A percentile compares a stretch with the other conserved stretches of the same genome.
These are phyloP conservation scores for Rhodinocichla rosea DNA, from an alignment of 2,113 vertebrate genomes.

Conservation along the genomic window DNA sequence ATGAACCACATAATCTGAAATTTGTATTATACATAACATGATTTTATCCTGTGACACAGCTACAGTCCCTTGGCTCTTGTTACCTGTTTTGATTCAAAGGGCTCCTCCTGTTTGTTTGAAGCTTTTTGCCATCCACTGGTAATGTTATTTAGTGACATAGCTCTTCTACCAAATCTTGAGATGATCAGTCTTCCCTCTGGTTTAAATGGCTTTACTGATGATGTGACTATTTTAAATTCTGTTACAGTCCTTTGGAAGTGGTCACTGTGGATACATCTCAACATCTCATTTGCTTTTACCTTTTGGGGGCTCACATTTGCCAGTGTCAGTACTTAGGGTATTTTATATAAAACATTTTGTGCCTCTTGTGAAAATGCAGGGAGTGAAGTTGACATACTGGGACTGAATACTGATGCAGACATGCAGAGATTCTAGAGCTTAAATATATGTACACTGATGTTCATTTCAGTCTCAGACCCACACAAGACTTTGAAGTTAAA, in stretches of 20 bases:
- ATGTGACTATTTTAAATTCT: not conserved
- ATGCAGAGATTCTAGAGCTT: not conserved
- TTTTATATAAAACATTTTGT: not conserved
- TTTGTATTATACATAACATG: not conserved
- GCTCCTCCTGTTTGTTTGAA: not conserved
- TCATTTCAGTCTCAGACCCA: not conserved
- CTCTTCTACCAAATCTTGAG: not conserved
- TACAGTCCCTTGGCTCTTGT: not conserved
- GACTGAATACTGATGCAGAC: not conserved
- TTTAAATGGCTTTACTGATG: not conserved
- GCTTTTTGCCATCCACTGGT: not conserved
- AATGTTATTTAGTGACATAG: not conserved
- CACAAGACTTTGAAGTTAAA: not conserved
- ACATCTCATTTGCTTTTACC: not conserved
- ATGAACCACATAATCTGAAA: not conserved
- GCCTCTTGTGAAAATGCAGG: not conserved
- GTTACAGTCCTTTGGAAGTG: not conserved
- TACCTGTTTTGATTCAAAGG: not conserved
- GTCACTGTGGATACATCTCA: not conserved
- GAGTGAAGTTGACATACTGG: not conserved
- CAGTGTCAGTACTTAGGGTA: not conserved
- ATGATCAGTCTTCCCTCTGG: not conserved
- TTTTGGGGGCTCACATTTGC: not conserved
- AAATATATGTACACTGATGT: not conserved
- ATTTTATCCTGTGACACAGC: not conserved